Base-by-base conservation (phyloP, 2,888 invertebrate species). In the Drosophila prolongata region DNA sequence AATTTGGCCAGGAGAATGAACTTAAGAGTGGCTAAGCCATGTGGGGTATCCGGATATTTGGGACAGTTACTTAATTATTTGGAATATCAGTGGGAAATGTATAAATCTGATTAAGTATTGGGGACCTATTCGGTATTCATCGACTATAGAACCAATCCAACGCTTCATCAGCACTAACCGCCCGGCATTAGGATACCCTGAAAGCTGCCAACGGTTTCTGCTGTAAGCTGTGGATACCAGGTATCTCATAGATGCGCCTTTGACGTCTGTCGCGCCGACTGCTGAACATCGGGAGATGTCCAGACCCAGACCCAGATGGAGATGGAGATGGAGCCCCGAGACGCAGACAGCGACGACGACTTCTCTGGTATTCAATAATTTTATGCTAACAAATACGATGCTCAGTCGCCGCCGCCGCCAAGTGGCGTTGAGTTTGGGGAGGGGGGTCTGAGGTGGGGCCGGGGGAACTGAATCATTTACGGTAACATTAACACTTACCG, bases 401-500 rank as follows among this genome's bases (percentile, higher is more conserved):
- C 71, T 4, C 24, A 69, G 78, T 74, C 67, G 76, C 73, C 69
- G 61, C 68, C 60, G 78, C 78, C 85, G 85, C 82, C 58, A 42
- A 79, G 83, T 82, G 84, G 80, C 86, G 88, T 78, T 85, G 86
- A 64, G 60, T 52, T 62, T 49, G 53, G 65, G 37, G 38, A 16
- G 49, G 46, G 64, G 42, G 37, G 10, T 40, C 8, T 13, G n/a
- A 19, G 27, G 27, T n/a, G 37, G 43, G 44, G 24, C n/a, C n/a
- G 47, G 47, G 47, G 47, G 47, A 43, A 27, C 73, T 74, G 80
- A 78, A 78, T 78, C 78, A 84, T 86, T 79, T 84, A 81, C 83
- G 84, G 83, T 83, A 79, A 86, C 89, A 91, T 90, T 89, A 87
- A 84, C 91, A 96, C 97, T 96, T 94, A 97, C 97, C 97, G 96